Percentiles rank a stretch among this genome's conserved stretches.
These are phyloP conservation scores for Seriola quinqueradiata DNA, from an alignment of 2,113 vertebrate genomes.

Conservation along the genomic window DNA sequence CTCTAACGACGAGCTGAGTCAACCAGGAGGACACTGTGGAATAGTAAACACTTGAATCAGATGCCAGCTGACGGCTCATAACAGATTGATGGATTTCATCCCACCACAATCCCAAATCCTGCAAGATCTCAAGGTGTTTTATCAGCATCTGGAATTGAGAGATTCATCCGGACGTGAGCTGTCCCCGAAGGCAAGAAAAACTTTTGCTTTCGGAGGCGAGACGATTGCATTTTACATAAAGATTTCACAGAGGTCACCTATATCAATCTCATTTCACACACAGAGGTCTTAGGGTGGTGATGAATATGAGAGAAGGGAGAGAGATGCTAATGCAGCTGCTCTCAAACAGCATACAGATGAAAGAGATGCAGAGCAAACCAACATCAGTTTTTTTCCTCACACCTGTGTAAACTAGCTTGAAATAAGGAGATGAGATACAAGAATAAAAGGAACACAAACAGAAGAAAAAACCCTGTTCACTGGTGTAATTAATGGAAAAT, in stretches of 20 bases:
- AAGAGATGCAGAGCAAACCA: background rate
- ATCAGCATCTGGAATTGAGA: constrained; percentile 26
- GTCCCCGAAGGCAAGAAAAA: background rate
- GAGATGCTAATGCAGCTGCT: constrained; percentile 11
- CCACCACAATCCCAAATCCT: constrained; percentile 24
- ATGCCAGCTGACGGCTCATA: constrained; percentile 29
- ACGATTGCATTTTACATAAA: constrained; percentile 27
- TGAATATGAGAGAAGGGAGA: background rate
- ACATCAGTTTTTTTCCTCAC: background rate
- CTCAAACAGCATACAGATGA: constrained; percentile 17
- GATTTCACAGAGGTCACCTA: background rate
- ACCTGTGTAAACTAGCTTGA: background rate
- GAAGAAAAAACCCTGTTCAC: background rate
- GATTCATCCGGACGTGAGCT: constrained; percentile 6
- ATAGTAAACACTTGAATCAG: constrained; percentile 43
- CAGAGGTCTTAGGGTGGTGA: constrained; percentile 12
- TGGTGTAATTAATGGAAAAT: background rate
- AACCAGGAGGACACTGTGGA: background rate
- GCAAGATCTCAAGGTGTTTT: constrained; percentile 14
- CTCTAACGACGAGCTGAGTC: no score
- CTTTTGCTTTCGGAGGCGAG: constrained; percentile 8
- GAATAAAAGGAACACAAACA: no score
- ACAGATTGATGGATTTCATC: constrained; percentile 41
- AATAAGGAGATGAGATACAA: background rate
- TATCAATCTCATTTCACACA: constrained; percentile 22